Percentiles rank a stretch among this genome's conserved stretches.
phyloP scores from a whole-genome alignment of 2,888 invertebrate genomes.

The Philonicus albiceps region DNA sequence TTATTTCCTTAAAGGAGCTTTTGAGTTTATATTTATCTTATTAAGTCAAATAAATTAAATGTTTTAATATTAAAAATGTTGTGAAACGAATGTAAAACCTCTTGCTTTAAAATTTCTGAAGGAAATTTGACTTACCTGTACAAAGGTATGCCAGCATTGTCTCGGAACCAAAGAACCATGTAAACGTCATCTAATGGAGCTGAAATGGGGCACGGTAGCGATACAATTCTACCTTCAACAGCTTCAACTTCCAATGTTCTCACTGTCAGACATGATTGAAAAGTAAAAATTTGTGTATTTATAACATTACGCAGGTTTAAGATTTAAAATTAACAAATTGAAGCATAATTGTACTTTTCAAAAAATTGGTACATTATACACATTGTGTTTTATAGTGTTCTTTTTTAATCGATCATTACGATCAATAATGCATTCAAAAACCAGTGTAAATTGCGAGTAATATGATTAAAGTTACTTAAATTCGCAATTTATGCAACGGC shows the following conservation, averaged over 20 bases:
- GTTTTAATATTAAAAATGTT: background rate
- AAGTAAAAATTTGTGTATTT: background rate
- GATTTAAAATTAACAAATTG: background rate
- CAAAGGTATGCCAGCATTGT: conserved; percentile 84
- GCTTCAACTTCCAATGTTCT: conserved; percentile 84
- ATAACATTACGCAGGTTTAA: background rate
- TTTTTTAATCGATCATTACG: too few species aligned
- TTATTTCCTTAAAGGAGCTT: too few species aligned
- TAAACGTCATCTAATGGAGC: conserved; percentile 86
- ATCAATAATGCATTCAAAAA: too few species aligned
- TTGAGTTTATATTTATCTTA: background rate
- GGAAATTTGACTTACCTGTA: conserved; percentile 74
- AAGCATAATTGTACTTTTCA: background rate
- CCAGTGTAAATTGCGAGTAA: too few species aligned
- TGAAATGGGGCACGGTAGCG: conserved; percentile 86
- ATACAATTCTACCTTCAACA: conserved; percentile 86
- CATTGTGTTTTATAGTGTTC: too few species aligned
- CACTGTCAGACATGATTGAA: conserved; percentile 61
- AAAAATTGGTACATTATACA: too few species aligned
- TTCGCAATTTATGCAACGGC: too few species aligned
- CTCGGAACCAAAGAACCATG: conserved; percentile 92
- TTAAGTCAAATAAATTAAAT: background rate
- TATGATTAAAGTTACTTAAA: too few species aligned
- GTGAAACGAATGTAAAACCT: background rate
- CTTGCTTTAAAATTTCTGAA: background rate